These are phyloP conservation scores for Synaphobranchus kaupii DNA, from an alignment of 2,797 vertebrate genomes.

Conservation along the genomic window DNA sequence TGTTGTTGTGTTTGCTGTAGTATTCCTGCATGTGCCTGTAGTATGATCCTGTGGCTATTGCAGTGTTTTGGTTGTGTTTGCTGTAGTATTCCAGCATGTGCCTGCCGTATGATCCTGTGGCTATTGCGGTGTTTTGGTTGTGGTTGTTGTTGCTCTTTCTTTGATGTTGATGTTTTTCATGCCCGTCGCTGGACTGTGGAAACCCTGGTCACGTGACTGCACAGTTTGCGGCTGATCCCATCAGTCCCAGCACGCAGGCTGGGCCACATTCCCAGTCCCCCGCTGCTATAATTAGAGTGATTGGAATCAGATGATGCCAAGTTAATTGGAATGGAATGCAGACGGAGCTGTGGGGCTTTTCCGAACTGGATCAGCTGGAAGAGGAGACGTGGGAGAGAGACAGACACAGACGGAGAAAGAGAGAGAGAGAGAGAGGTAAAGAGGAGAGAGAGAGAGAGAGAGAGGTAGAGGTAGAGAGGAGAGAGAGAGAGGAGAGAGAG, in stretches of 20 bases:
- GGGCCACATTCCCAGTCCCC: constrained; percentile 31
- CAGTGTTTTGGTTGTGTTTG: background rate
- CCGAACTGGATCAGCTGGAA: constrained; percentile 61
- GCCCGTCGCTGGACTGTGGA: background rate
- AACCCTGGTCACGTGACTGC: constrained; percentile 4
- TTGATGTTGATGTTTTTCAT: background rate
- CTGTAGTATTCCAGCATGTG: background rate
- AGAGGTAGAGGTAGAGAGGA: background rate
- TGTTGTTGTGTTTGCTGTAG: too few species aligned
- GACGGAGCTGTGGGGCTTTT: constrained; percentile 64
- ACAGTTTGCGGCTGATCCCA: background rate
- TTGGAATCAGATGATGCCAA: constrained; percentile 71
- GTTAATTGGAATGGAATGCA: constrained; percentile 79
- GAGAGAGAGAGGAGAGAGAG: constrained; percentile 10
- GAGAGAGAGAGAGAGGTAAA: background rate
- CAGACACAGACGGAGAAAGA: background rate
- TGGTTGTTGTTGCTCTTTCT: background rate
- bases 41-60: too few species aligned
- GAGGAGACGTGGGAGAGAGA: background rate
- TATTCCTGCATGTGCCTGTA: too few species aligned
- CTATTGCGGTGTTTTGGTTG: background rate
- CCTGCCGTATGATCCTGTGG: background rate
- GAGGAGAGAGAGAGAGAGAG: background rate
- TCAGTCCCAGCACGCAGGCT: background rate
- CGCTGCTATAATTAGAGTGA: constrained; percentile 76